phyloP scores from a whole-genome alignment of 1,140 invertebrate genomes.

The Phthorimaea operculella region DNA sequence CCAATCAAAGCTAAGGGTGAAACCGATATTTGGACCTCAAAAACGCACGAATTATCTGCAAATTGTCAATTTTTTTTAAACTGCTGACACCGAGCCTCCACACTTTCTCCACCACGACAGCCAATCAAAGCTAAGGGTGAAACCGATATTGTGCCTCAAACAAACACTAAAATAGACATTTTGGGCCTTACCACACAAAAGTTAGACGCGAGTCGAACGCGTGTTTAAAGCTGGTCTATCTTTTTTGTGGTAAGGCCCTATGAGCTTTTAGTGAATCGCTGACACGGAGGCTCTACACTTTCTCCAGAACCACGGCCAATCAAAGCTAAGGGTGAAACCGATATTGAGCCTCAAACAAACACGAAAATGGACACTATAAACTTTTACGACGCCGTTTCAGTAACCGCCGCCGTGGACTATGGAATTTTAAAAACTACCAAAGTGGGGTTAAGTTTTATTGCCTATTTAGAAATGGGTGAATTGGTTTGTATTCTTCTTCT shows the following conservation, averaged over 20 bases:
- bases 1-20: conserved; percentile 51
- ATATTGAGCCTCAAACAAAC: conserved; percentile 58
- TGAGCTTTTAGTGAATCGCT: too few relatives aligned
- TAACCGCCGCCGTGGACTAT: conserved; percentile 35
- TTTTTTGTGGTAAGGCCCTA: too few relatives aligned
- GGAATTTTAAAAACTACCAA: conserved; percentile 3
- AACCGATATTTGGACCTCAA: conserved; percentile 55
- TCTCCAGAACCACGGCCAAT: conserved; percentile 23
- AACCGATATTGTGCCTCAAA: conserved; percentile 55
- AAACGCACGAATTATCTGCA: conserved; percentile 64
- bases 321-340: conserved; percentile 50
- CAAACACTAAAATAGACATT: conserved; percentile 61
- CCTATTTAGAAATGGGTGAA: too few relatives aligned
- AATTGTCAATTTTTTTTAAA: too few relatives aligned
- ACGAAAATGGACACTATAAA: conserved; percentile 58
- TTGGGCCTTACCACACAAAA: too few relatives aligned
- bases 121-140: conserved; percentile 51
- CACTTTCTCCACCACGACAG: neutral
- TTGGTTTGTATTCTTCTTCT: too few relatives aligned
- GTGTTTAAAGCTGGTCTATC: too few relatives aligned
- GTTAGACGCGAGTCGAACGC: too few relatives aligned
- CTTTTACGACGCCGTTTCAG: conserved; percentile 48
- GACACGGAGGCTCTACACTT: neutral
- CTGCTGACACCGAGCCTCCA: neutral
- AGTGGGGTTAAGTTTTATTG: neutral